Evolutionary conservation across 2,888 invertebrate species (phyloP).

Genomic region (Trichopria drosophilae): DNA sequence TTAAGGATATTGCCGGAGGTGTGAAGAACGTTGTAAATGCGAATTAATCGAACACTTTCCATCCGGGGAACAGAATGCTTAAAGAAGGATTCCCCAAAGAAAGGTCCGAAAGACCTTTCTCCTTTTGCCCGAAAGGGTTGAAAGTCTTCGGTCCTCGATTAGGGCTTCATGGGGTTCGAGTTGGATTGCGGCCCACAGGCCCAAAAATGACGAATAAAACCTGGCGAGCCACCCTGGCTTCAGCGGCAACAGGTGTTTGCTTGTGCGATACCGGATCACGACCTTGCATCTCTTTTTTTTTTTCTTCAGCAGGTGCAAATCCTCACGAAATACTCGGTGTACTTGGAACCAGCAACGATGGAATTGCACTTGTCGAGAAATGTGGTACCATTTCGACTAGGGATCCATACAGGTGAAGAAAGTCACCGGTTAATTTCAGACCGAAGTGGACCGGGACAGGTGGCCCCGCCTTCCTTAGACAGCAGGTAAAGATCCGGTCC

Average conservation of each 20-base stretch:
- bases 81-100: slow-evolving; percentile 26
- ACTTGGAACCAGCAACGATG: slow-evolving; percentile 35
- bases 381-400: slow-evolving; percentile 46
- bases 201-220: not conserved
- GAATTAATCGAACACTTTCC: slow-evolving; percentile 51
- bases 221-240: not conserved
- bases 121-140: slow-evolving; percentile 43
- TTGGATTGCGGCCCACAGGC: not conserved
- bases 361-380: slow-evolving; percentile 48
- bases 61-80: slow-evolving; percentile 42
- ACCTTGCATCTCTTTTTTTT: too few relatives aligned
- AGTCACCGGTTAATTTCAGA: slow-evolving; percentile 18
- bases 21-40: slow-evolving; percentile 54
- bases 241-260: too few relatives aligned
- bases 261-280: too few relatives aligned
- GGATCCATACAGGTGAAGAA: slow-evolving; percentile 33
- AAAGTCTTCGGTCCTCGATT: slow-evolving; percentile 36
- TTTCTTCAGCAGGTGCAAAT: not conserved
- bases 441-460: slow-evolving; percentile 25
- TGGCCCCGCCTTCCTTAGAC: too few relatives aligned
- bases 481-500: too few relatives aligned
- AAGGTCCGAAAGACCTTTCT: slow-evolving; percentile 8
- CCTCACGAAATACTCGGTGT: not conserved
- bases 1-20: slow-evolving; percentile 41
- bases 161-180: slow-evolving; percentile 37